A percentile compares a stretch with the other conserved stretches of the same genome.
These are phyloP conservation scores for Drosophila incognita DNA, from an alignment of 2,888 invertebrate species.

Conservation along the genomic window DNA sequence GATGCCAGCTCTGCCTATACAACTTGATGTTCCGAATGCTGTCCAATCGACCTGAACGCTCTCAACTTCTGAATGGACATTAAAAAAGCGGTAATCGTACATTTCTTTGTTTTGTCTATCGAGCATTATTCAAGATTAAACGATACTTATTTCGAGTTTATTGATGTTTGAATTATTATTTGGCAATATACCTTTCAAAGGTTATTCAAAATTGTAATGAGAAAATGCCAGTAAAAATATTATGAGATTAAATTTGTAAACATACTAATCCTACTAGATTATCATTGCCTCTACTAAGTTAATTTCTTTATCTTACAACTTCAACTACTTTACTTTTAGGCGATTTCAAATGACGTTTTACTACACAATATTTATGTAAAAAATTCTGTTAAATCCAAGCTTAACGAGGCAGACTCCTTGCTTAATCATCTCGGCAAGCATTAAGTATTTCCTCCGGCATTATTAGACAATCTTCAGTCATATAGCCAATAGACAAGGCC, in stretches of 20 bases:
- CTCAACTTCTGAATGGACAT: background rate
- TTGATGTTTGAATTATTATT: background rate
- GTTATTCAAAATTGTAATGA: too few species aligned
- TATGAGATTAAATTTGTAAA: too few species aligned
- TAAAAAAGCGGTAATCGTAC: background rate
- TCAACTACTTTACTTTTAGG: background rate
- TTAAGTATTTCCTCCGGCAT: constrained; percentile 59
- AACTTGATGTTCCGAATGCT: constrained; percentile 15
- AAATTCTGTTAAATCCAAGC: constrained; percentile 1
- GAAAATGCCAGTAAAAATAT: too few species aligned
- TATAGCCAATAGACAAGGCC: constrained; percentile 42
- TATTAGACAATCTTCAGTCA: constrained; percentile 62
- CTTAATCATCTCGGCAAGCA: constrained; percentile 49
- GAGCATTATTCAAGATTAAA: background rate
- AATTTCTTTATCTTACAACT: background rate
- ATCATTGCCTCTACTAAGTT: too few species aligned
- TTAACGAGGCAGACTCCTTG: constrained; percentile 27
- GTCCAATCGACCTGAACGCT: constrained; percentile 25
- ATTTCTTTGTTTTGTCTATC: background rate
- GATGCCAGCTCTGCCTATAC: constrained; percentile 6
- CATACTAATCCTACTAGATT: too few species aligned
- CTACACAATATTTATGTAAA: constrained; percentile 4
- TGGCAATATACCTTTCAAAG: background rate
- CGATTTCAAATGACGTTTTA: background rate
- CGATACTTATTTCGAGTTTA: background rate